phyloP scores from a whole-genome alignment of 2,113 vertebrate species.

The Apodemus sylvaticus region DNA sequence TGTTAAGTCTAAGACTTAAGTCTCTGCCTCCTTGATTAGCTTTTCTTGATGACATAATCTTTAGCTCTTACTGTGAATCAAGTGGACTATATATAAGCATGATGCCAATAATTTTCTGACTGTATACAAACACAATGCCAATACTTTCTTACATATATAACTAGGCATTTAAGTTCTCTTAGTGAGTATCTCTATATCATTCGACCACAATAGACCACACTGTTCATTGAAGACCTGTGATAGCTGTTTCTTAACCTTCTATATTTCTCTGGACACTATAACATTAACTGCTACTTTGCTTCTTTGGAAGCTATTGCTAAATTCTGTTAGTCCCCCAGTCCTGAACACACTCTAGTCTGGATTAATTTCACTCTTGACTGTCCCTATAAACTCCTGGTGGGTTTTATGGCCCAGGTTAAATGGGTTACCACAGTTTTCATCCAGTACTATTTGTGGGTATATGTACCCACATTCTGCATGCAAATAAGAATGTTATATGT shows the following conservation, averaged over 20 bases:
- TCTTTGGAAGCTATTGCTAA: constrained; percentile 14
- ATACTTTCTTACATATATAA: constrained; percentile 24
- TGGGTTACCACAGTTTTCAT: neutral
- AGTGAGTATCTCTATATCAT: neutral
- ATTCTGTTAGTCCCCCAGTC: neutral
- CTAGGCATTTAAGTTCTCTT: neutral
- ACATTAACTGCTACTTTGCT: neutral
- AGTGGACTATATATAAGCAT: neutral
- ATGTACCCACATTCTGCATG: neutral
- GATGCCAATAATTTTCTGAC: neutral
- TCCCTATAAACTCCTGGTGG: neutral
- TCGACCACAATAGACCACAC: neutral
- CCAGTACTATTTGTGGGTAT: neutral
- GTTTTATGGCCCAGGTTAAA: neutral
- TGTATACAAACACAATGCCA: neutral
- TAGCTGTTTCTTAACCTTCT: neutral
- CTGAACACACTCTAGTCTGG: neutral
- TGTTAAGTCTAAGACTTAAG: neutral
- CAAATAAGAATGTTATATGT: constrained; percentile 27
- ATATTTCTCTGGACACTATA: neutral
- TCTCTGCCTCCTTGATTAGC: neutral
- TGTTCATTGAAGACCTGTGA: neutral
- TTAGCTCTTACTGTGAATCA: constrained; percentile 5
- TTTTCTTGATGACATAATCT: constrained; percentile 9
- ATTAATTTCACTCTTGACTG: constrained; percentile 15